Evolutionary conservation across 2,113 vertebrate species (phyloP).

Genomic region (Opisthocomus hoazin): DNA sequence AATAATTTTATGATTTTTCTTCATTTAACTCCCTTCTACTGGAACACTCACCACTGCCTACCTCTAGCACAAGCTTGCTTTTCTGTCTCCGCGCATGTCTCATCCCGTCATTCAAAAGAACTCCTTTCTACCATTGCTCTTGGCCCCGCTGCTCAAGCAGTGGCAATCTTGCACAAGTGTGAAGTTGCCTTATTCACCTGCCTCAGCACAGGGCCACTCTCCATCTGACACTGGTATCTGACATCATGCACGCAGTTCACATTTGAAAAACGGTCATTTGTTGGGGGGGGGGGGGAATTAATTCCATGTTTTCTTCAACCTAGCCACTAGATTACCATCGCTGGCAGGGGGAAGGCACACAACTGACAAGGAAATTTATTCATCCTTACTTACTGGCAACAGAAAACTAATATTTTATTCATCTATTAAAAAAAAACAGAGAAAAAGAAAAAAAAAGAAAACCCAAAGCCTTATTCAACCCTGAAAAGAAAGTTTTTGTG

Average conservation of each 20-base stretch:
- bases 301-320: neutral
- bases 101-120: neutral
- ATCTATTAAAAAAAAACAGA: neutral
- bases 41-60: neutral
- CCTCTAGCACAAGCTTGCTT: neutral
- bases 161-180: neutral
- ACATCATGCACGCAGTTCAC: fast-evolving
- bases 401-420: neutral
- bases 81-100: neutral
- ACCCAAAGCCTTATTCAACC: neutral
- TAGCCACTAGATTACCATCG: neutral
- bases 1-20: constrained; percentile 11
- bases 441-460: neutral
- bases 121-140: neutral
- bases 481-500: neutral
- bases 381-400: neutral
- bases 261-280: neutral
- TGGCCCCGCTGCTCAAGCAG: neutral
- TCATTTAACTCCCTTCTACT: neutral
- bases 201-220: neutral
- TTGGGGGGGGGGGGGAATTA: too few relatives aligned
- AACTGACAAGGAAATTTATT: neutral
- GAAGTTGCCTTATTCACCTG: neutral
- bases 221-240: fast-evolving
- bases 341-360: neutral